Conservation (phyloP, 2,797 vertebrate genomes). For the Propithecus deckenii region DNA sequence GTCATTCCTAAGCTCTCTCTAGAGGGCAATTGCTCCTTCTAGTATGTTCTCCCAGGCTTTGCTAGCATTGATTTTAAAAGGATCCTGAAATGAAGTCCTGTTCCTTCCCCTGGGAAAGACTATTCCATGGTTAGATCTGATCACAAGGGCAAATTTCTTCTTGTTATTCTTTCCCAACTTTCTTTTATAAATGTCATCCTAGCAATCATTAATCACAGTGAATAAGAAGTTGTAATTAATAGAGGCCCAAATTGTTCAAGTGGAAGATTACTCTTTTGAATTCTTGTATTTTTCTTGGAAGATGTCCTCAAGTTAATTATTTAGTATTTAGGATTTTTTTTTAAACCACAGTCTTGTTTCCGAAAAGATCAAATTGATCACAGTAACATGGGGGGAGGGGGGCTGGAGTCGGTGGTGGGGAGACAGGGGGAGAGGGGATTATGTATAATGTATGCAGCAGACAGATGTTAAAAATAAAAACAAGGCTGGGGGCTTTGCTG, state of each 20-base stretch:
- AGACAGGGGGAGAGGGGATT: background rate
- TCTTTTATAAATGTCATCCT: constrained; percentile 72
- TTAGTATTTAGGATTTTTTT: constrained; percentile 56
- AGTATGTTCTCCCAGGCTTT: constrained; percentile 29
- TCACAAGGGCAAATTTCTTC: constrained; percentile 20
- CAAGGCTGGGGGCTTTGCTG: background rate
- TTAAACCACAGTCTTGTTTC: constrained; percentile 33
- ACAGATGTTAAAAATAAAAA: constrained; percentile 46
- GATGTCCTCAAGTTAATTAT: constrained; percentile 79
- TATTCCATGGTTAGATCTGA: constrained; percentile 27
- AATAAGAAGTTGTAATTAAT: constrained; percentile 79
- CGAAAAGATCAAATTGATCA: constrained; percentile 68
- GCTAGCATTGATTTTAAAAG: constrained; percentile 34
- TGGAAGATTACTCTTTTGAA: constrained; percentile 80
- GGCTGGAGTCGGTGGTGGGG: background rate
- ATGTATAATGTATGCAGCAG: background rate
- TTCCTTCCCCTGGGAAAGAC: background rate
- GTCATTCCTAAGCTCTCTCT: constrained; percentile 46
- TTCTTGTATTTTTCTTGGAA: constrained; percentile 76
- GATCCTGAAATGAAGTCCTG: constrained; percentile 14
- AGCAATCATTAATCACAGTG: constrained; percentile 77
- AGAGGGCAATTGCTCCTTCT: background rate
- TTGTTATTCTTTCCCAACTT: constrained; percentile 53
- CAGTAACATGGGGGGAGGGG: background rate
- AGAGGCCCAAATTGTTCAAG: constrained; percentile 71